Base-by-base conservation (phyloP, 1,140 invertebrate genomes). In the Cyrtorhinus lividipennis region DNA sequence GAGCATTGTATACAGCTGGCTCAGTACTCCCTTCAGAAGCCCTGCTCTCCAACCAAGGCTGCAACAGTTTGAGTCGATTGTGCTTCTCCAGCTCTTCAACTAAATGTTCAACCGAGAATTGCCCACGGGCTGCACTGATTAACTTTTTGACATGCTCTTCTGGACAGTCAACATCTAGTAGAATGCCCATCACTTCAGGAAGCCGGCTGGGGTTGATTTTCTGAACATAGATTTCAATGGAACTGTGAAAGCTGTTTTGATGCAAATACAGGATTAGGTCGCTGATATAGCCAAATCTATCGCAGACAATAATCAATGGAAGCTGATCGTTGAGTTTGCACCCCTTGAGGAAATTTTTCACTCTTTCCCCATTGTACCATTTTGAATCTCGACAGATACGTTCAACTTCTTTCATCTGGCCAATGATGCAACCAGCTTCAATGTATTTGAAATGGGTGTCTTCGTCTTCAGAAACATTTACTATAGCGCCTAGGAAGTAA, bases 401-500 rank as follows among this genome's bases (percentile, higher is more conserved):
- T 73, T 99, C 97, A 8, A 98, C 96, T 77, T 99, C 96, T 74
- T 98, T 99, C 67, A 99, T 97, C 73, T 99, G 96, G 12, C 94
- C 94, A 23, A 94, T 98, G 72, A 98, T 97, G 73, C 91, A 94
- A 0, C 92, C 92, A 18, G 92, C 92, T 78, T 93, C 86, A 71
- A 99, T 99, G 72, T 99, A 99, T 74, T 99, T 99, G 76, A 99
- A 99, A 71, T 99, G 96, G 27, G 99, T 95, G 75, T 99, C 96
- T 22, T 90, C 82, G 77, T 99, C 97, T 76, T 99, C 95, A 66
- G 91, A 96, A 77, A 96, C 98, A 78, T 99, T 99, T 2, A 99
- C 95, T 45, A 63, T 25, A 97, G 30, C 95, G 95, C 38, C 99
- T 78, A 79, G 99, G 99, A 74, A 99, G 99, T 53, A 53, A 76